Base-by-base conservation (phyloP, 1,140 invertebrate genomes). In the Drosophila guanche region DNA sequence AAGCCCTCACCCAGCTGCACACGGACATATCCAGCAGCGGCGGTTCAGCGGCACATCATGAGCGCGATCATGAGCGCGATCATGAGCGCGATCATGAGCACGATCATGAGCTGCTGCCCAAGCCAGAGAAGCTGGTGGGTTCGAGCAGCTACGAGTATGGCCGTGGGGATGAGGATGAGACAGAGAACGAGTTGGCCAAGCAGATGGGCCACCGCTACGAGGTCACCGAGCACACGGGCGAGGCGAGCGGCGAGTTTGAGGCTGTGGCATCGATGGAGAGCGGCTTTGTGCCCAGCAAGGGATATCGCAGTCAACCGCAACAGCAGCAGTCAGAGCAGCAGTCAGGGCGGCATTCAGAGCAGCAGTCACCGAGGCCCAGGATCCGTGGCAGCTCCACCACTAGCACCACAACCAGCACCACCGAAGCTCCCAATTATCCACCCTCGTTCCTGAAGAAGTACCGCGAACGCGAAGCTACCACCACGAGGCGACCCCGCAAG, bases 401-500 rank as follows among this genome's bases (percentile, higher is more conserved):
- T 6, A 47, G 57, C 4, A 42, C 56, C 12, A 68, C 56, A 3
- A 84, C 74, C 3, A 81, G 48, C 14, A 86, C 84, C 14, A 86
- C 81, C 8, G 89, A 90, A 33, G 57, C 62, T 6, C 89, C 89
- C 22, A 90, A 90, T 25, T 90, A 90, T 78, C 89, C 89, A 0
- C 27, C 81, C 0, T 47, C 65, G 1, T 90, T 78, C 50, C 46
- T 90, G 0, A 89, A 89, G 51, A 89, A 84, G 37, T 78, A 54
- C 40, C 71, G 83, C 8, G 83, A 89, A 50, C 62, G 79, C 1
- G 83, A 81, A 8, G 27, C 53, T 0, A 46, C 52, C 52, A 37
- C 50, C 7, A 67, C 53, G 7, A 51, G 40, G n/a, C 56, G 58
- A 42, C 46, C 70, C 0, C 73, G 48, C 0, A 86, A 86, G 6